A percentile compares a stretch with the other conserved stretches of the same genome.
Evolutionary conservation across 37 sponge, comb jelly and placozoan genomes (phyloP).

Genomic region (Crambe crambe): DNA sequence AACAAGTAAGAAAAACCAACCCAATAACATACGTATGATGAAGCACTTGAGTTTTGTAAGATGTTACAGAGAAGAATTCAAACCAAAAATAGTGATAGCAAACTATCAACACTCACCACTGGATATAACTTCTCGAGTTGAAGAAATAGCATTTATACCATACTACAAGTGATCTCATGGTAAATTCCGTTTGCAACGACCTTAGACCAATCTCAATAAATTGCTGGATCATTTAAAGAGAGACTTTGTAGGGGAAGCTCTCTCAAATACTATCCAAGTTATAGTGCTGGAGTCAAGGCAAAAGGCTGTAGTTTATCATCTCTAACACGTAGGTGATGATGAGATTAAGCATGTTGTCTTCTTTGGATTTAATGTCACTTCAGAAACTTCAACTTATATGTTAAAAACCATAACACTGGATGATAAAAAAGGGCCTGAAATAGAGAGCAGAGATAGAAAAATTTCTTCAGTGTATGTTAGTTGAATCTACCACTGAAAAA

Average conservation of each 20-base stretch:
- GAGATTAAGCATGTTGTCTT: constrained; percentile 19
- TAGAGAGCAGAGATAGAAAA: background rate
- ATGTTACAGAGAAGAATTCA: background rate
- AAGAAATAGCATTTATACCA: constrained; percentile 12
- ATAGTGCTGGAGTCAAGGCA: constrained; percentile 15
- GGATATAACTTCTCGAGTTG: constrained; percentile 7
- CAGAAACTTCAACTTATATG: background rate
- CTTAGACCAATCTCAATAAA: background rate
- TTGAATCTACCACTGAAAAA: background rate
- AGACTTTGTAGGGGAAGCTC: constrained; percentile 7
- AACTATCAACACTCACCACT: background rate
- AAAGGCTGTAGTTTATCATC: constrained; percentile 4
- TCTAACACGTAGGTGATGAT: background rate
- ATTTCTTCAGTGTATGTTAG: constrained; percentile 2
- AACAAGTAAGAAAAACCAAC: background rate
- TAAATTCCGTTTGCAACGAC: background rate
- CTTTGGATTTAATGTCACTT: constrained; percentile 36
- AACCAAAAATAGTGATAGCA: constrained; percentile 6
- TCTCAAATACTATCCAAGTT: constrained; percentile 2
- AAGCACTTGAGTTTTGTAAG: constrained; percentile 21
- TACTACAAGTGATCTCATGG: constrained; percentile 13
- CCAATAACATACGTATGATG: constrained; percentile 34
- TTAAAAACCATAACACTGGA: background rate
- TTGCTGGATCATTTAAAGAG: background rate
- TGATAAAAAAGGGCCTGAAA: background rate